Evolutionary conservation across 2,113 vertebrate species (phyloP).

Genomic region (Hemichromis elongatus): DNA sequence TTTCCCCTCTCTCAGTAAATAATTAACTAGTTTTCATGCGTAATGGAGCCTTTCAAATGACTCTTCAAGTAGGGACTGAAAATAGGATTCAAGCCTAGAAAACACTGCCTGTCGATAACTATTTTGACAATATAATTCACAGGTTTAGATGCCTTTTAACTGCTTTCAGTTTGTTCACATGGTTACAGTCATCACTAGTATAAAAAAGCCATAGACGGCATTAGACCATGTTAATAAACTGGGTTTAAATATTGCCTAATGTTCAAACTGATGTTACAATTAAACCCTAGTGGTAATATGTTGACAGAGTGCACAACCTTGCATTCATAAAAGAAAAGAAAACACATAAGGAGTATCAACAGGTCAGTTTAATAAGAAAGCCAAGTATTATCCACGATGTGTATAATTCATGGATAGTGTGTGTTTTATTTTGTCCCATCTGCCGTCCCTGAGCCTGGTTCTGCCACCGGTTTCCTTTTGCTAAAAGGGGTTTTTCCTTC

Average conservation of each 20-base stretch:
- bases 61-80: not conserved
- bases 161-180: not conserved
- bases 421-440: not conserved
- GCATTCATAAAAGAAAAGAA: not conserved
- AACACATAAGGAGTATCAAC: not conserved
- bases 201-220: not conserved
- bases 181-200: not conserved
- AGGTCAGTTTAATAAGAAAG: not conserved
- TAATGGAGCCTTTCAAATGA: not conserved
- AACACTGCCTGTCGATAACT: not conserved
- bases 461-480: not conserved
- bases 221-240: not conserved
- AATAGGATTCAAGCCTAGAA: not conserved
- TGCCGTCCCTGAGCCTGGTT: not conserved
- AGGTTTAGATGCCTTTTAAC: not conserved
- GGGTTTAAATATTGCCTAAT: not conserved
- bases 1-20: constrained; percentile 63
- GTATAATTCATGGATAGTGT: not conserved
- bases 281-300: not conserved
- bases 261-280: not conserved
- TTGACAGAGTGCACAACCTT: not conserved
- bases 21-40: constrained; percentile 46
- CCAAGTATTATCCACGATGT: not conserved
- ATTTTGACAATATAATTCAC: not conserved
- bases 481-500: not conserved